phyloP scores from a whole-genome alignment of 2,888 invertebrate genomes.

The Idaea aversata region DNA sequence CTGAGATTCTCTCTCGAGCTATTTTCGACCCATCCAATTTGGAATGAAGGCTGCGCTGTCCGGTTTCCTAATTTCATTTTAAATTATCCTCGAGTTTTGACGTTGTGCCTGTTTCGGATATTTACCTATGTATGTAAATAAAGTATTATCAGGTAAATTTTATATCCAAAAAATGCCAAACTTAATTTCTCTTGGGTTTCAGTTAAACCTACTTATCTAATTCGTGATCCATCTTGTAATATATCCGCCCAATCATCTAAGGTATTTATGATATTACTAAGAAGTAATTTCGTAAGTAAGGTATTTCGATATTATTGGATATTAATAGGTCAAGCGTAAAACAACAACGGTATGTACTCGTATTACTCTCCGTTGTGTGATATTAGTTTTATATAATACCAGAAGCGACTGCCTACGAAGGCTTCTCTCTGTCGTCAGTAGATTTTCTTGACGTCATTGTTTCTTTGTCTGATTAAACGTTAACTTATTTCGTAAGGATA shows the following conservation, averaged over 20 bases:
- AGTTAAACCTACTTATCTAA: background rate
- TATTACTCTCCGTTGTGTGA: slow-evolving; percentile 17
- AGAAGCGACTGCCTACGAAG: slow-evolving; percentile 2
- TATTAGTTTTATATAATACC: slow-evolving; percentile 17
- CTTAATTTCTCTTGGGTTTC: background rate
- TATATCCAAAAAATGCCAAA: background rate
- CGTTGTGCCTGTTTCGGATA: background rate
- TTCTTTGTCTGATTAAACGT: background rate
- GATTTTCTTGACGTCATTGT: background rate
- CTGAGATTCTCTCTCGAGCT: slow-evolving; percentile 1
- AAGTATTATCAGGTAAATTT: background rate
- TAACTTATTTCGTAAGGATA: no score
- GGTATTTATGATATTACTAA: background rate
- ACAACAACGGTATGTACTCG: slow-evolving; percentile 9
- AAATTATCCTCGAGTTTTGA: background rate
- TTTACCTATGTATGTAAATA: background rate
- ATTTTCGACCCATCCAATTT: slow-evolving; percentile 4
- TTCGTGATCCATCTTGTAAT: background rate
- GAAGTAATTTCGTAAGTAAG: slow-evolving; percentile 2
- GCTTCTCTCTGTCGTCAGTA: slow-evolving; percentile 15
- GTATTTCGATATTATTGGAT: slow-evolving; percentile 6
- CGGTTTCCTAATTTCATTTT: background rate
- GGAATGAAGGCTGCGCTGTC: background rate
- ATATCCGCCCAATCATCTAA: background rate
- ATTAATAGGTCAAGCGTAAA: slow-evolving; percentile 15